Percentiles rank a stretch among this genome's conserved stretches.
phyloP scores from a whole-genome alignment of 1,140 invertebrate genomes.

The Diorhabda elongata region DNA sequence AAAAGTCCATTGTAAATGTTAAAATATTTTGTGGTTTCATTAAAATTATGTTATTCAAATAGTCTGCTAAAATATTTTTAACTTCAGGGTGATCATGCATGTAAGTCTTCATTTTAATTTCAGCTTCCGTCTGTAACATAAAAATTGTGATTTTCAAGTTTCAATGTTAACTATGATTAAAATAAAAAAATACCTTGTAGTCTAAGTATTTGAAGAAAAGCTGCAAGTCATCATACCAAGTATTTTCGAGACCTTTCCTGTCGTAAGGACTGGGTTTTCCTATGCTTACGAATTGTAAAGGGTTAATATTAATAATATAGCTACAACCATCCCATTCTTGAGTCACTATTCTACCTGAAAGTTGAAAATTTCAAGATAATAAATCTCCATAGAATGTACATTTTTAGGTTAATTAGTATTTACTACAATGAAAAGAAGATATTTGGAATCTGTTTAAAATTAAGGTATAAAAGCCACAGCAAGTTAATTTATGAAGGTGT shows the following conservation, averaged over 20 bases:
- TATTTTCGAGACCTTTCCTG: slow-evolving; percentile 46
- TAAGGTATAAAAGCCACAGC: no score
- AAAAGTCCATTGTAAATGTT: slow-evolving; percentile 58
- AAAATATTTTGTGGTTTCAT: slow-evolving; percentile 57
- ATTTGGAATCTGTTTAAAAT: no score
- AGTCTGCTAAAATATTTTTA: slow-evolving; percentile 55
- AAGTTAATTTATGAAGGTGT: no score
- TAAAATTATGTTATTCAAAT: slow-evolving; percentile 54
- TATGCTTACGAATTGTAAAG: slow-evolving; percentile 44
- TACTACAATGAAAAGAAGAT: no score
- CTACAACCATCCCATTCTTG: slow-evolving; percentile 54
- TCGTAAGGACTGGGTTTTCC: slow-evolving; percentile 44
- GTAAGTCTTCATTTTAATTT: slow-evolving; percentile 52
- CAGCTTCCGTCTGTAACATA: slow-evolving; percentile 43
- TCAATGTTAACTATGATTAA: neutral
- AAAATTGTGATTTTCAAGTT: slow-evolving; percentile 14
- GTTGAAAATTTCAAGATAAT: neutral
- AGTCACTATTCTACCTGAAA: slow-evolving; percentile 50
- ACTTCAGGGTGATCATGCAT: slow-evolving; percentile 55
- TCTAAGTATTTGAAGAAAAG: slow-evolving; percentile 58
- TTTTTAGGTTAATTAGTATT: no score
- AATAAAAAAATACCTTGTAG: slow-evolving; percentile 50
- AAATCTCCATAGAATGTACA: neutral
- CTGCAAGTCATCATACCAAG: slow-evolving; percentile 55
- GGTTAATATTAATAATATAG: slow-evolving; percentile 55